Evolutionary conservation across 2,888 invertebrate genomes (phyloP).

Genomic region (Podotricha telesiphe): DNA sequence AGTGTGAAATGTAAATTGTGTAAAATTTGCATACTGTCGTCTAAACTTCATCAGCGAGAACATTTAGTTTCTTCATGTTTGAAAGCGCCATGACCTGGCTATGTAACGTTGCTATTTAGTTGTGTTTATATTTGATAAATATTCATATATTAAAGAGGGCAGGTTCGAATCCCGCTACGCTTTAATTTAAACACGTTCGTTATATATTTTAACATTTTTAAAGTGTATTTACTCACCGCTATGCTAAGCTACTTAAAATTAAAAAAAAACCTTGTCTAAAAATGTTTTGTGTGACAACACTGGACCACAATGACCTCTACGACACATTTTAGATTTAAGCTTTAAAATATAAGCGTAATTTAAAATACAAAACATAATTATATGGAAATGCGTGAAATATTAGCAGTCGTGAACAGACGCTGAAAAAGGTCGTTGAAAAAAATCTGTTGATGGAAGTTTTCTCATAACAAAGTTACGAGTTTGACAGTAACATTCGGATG

Average conservation of each 20-base stretch:
- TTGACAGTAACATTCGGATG: slow-evolving; percentile 30
- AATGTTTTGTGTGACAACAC: too few species aligned
- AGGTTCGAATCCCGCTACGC: too few species aligned
- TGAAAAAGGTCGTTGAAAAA: slow-evolving; percentile 26
- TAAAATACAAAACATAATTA: too few species aligned
- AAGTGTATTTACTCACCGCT: too few species aligned
- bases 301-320: too few species aligned
- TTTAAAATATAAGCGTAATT: too few species aligned
- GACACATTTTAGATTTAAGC: too few species aligned
- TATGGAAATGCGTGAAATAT: background rate
- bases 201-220: too few species aligned
- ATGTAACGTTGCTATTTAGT: background rate
- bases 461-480: slow-evolving; percentile 44
- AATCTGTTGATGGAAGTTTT: slow-evolving; percentile 41
- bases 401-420: slow-evolving; percentile 11
- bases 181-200: too few species aligned
- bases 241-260: too few species aligned
- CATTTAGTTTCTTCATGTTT: background rate
- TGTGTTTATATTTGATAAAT: slow-evolving; percentile 13
- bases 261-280: too few species aligned
- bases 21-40: slow-evolving; percentile 22
- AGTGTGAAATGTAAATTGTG: slow-evolving; percentile 36
- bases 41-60: slow-evolving; percentile 3
- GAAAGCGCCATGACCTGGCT: background rate
- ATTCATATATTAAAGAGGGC: too few species aligned